Evolutionary conservation across 2,797 vertebrate species (phyloP), one percentile per base, ranked within the genome.

Genomic region (Aeoliscus strigatus): DNA sequence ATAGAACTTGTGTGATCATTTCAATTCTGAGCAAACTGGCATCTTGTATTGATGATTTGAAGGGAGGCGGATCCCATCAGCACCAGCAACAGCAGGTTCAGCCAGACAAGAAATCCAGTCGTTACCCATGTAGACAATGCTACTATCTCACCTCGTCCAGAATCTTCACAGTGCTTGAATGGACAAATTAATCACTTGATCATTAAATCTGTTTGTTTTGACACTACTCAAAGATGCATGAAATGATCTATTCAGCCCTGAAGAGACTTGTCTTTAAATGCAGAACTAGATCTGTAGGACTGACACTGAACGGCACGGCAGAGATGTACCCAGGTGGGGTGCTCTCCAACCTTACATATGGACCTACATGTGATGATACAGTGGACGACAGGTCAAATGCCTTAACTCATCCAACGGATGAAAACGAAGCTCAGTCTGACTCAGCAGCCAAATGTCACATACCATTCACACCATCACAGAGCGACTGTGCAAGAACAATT

Each of bases 401-500:
- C 13, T 28, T 4, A 9, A 31, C 23, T 43, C 1, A 27, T 27
- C 35, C 4, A 43, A 21, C 12, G 25, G 4, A 3, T n/a, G 26
- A n/a, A 31, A 23, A 26, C 14, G 2, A 13, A 18, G 8, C 1
- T 38, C 17, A 8, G 7, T 26, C 11, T 36, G 8, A 3, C 10
- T 26, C 3, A 24, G 6, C 9, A 50, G 17, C 39, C 15, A 27
- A 34, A 17, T 38, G 23, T 35, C 27, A 44, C 3, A 30, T 14
- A 18, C 14, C 13, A 10, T 6, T 5, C 9, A 33, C 2, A 0
- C 28, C 11, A 35, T 10, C 9, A 15, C 28, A 3, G 18, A 21
- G 18, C 37, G 7, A 23, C 32, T 7, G n/a, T 24, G 30, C 32
- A 21, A 14, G 32, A 57, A 45, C 32, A 55, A 36, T 21, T 18